Evolutionary conservation across 2,888 invertebrate genomes (phyloP), one percentile per base, ranked within the genome.

Genomic region (Cryptus viduatorius): DNA sequence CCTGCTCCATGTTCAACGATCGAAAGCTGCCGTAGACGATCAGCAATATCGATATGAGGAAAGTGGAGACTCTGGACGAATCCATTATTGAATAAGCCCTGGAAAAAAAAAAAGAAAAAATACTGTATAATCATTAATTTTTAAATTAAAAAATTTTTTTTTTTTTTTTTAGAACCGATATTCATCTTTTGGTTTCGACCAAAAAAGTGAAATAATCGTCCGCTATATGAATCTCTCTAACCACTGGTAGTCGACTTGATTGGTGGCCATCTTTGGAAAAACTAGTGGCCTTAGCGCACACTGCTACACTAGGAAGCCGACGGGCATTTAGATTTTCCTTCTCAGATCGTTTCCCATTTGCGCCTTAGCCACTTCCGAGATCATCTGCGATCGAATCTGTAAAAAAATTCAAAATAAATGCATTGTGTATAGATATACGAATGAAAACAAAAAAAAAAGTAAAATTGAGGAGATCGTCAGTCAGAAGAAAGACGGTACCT

Each of bases 21-120:
- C 98, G 97, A 95, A 99, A 99, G 94, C 98, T 98, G 91, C 99
- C 99, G 94, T 99, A 99, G 50, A 99, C 98, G 91, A 99, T 99
- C 88, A 99, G 96, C 90, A 99, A 96, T 96, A 99, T 99, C 89
- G 99, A 99, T 94, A 99, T 99, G 89, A 99, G 95, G 94, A 99
- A 99, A 90, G 99, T 99, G 76, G 98, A 99, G 86, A 99, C 98
- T 92, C 99, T 96, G 88, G 98, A 99, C 76, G 99, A 98, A 95
- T 99, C 99, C 97, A 99, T 98, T 94, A 99, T 97, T 94, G 98
- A 98, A 94, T 98, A 98, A 82, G 98, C 98, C 98, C 98, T 96
- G 83, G 8, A 67, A 77, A 61, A 8, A 31, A 44, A 67, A 75
- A n/a, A 31, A 61, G 71, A 46, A 14, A 53, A 77, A 69, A 59